Evolutionary conservation across 2,888 invertebrate genomes (phyloP), one percentile per base, ranked within the genome.

Genomic region (Tricholauxania praeusta): DNA sequence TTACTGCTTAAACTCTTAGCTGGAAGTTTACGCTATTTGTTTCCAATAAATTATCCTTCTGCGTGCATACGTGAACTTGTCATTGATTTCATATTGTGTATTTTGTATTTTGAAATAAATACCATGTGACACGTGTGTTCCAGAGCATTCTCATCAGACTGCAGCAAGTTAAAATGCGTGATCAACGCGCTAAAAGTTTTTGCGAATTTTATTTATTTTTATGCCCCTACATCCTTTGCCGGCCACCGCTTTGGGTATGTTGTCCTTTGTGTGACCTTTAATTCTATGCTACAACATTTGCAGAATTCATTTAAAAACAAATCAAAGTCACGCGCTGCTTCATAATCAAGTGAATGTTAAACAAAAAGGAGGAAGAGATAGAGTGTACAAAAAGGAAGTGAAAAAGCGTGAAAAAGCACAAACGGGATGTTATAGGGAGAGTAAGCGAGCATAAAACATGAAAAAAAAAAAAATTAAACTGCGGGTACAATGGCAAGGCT

Each of bases 311-410:
- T 82, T 82, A 78, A 80, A 83, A 82, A 81, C 80, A 82, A 83
- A 83, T 83, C 82, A 83, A 82, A 81, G 82, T 82, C 84, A 83
- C 83, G 84, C 84, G 84, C 81, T 80, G 75, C 79, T 79, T 79
- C 76, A 77, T 80, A 79, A 79, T 79, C 77, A 81, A 75, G 80
- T 49, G 51, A 28, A 17, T 57, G 47, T 14, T 19, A 47, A 17
- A 14, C 48, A 10, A 28, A n/a, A 22, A 7, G 8, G 8, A 39
- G 39, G 14, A 19, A 59, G 17, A 22, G 59, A 28, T 28, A 28
- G 28, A 28, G 28, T 28, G 28, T 12, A 55, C 12, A 55, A 55
- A 14, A 6, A 57, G 19, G 22, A 7, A 8, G 64, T 15, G 47
- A 3, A 28, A 22, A 51, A 64, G 52, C 48, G 57, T 22, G 55